These are phyloP conservation scores for Caenorhabditis inopinata DNA, from an alignment of 1,140 invertebrate species.

Conservation along the genomic window DNA sequence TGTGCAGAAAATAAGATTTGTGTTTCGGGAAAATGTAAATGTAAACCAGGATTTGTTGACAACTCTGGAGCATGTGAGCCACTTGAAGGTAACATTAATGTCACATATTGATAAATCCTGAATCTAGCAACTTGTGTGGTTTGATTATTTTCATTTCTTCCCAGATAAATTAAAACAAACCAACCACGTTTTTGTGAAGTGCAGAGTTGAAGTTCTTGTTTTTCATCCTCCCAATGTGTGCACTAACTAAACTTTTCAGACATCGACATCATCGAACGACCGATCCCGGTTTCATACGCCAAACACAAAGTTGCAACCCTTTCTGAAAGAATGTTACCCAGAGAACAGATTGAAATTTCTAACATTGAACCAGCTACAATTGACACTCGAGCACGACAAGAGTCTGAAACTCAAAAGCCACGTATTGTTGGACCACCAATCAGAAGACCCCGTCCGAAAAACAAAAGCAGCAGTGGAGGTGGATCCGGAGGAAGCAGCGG, in stretches of 20 bases:
- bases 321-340: conserved; percentile 32
- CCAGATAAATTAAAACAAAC: background rate
- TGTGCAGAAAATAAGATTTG: conserved; percentile 47
- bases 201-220: conserved; percentile 6
- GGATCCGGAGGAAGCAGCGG: conserved; percentile 6
- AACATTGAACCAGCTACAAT: conserved; percentile 13
- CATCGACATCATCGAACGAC: conserved; percentile 35
- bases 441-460: conserved; percentile 37
- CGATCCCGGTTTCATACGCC: conserved; percentile 36
- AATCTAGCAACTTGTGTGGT: conserved; percentile 31
- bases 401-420: conserved; percentile 33
- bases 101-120: background rate
- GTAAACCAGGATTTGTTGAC: conserved; percentile 47
- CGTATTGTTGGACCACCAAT: conserved; percentile 56
- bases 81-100: conserved; percentile 43
- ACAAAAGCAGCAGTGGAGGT: background rate
- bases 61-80: conserved; percentile 44
- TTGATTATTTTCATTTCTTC: background rate
- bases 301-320: conserved; percentile 28
- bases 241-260: conserved; percentile 40
- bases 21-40: conserved; percentile 48
- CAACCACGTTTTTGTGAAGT: conserved; percentile 19
- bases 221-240: conserved; percentile 1
- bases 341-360: conserved; percentile 12
- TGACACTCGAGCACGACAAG: conserved; percentile 3